Evolutionary conservation across 2,888 invertebrate species (phyloP).

Genomic region (Protophormia terraenovae): DNA sequence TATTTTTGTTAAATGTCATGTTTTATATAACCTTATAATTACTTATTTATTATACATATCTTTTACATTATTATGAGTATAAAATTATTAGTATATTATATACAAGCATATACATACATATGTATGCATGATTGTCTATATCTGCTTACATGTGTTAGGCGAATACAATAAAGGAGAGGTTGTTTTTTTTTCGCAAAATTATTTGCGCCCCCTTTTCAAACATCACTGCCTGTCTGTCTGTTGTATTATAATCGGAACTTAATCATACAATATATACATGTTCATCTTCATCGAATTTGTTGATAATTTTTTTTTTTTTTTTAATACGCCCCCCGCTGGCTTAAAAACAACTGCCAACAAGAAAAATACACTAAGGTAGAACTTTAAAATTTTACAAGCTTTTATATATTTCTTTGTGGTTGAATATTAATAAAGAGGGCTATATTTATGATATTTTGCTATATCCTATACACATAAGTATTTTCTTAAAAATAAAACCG

Average conservation of each 20-base stretch:
- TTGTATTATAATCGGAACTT: neutral
- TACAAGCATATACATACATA: neutral
- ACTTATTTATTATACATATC: too few relatives aligned
- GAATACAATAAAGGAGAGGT: constrained; percentile 32
- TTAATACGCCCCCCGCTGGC: constrained; percentile 36
- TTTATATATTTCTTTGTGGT: constrained; percentile 3
- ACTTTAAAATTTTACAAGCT: constrained; percentile 13
- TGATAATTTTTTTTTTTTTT: constrained; percentile 18
- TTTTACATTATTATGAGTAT: too few relatives aligned
- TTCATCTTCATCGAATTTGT: constrained; percentile 49
- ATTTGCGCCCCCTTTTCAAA: constrained; percentile 14
- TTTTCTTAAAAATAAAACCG: too few relatives aligned
- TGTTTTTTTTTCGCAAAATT: neutral
- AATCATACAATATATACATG: constrained; percentile 8
- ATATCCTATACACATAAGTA: neutral
- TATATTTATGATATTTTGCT: neutral
- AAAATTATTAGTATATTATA: constrained; percentile 27
- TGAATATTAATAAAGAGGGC: constrained; percentile 20
- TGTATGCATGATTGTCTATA: neutral
- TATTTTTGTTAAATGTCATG: too few relatives aligned
- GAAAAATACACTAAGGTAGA: neutral
- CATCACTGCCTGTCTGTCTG: neutral
- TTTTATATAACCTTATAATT: too few relatives aligned
- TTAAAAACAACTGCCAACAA: constrained; percentile 18
- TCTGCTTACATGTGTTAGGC: neutral